Evolutionary conservation across 1,140 invertebrate species (phyloP).

Genomic region (Chironomus tepperi): DNA sequence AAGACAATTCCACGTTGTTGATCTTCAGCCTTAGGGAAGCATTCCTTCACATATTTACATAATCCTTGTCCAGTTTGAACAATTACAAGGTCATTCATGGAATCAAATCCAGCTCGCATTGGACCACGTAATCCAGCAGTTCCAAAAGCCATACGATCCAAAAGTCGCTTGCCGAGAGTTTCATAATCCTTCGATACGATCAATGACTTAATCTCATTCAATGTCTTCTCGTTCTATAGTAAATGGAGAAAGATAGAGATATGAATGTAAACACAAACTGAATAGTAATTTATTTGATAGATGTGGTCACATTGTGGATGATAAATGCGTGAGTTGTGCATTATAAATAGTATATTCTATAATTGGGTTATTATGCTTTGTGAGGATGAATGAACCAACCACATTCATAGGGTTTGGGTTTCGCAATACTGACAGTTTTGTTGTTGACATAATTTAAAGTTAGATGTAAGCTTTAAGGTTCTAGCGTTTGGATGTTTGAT

Average conservation of each 20-base stretch:
- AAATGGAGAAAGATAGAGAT: constrained; percentile 20
- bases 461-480: no score
- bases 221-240: constrained; percentile 36
- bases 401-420: no score
- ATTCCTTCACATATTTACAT: constrained; percentile 61
- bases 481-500: no score
- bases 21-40: constrained; percentile 39
- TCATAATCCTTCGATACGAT: constrained; percentile 43
- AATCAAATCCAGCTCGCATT: constrained; percentile 87
- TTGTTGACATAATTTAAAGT: no score
- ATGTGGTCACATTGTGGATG: background rate
- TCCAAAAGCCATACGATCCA: constrained; percentile 68
- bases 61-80: constrained; percentile 94
- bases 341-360: no score
- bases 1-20: constrained; percentile 69
- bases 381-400: no score
- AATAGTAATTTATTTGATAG: background rate
- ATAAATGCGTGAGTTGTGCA: background rate
- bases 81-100: constrained; percentile 97
- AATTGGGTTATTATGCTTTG: no score
- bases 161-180: constrained; percentile 48
- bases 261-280: constrained; percentile 22
- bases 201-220: constrained; percentile 45
- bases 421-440: no score
- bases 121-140: constrained; percentile 82